Evolutionary conservation across 2,113 vertebrate species (phyloP), one percentile per base, ranked within the genome.

Genomic region (Toxotes chatareus): DNA sequence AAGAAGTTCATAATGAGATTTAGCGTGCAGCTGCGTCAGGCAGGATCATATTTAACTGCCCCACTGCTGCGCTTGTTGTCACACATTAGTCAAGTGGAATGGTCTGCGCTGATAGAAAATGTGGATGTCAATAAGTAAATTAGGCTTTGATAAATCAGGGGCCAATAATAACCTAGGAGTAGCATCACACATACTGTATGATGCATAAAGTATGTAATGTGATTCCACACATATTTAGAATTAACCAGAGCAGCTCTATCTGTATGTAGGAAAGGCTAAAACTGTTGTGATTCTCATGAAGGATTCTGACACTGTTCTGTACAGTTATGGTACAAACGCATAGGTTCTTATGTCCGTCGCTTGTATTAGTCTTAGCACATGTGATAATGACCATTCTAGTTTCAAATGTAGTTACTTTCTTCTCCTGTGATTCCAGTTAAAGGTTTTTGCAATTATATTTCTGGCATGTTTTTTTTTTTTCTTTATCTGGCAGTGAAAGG

Each of bases 1-100:
- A 75, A 74, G 63, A 85, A n/a, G 51, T 80, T 88, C 77, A 36
- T 87, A 73, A 89, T 89, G 73, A 73, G 69, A 85, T 83, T 82
- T 66, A 21, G 38, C n/a, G 38, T 64, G 72, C 66, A 7, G 76
- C 32, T 8, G 32, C 74, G 62, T 86, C 67, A 9, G 23, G 17
- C 27, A 1, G 19, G 1, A 40, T 75, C 57, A 60, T 23, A 51
- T 66, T 71, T 36, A 8, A 69, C 65, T 66, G 80, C 71, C 74
- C 60, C 12, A 13, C 70, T 7, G 53, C 63, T 70, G n/a, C 9
- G 12, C n/a, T 42, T 63, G 42, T 38, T 83, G 62, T 74, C 49
- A 76, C 55, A 34, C n/a, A 31, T 53, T 70, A 36, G 51, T 36
- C 42, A 70, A 67, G 78, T 51, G 38, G 67, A 76, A 19, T 21